Conservation (phyloP, 2,113 vertebrate species). For the Neopipo cinnamomea region DNA sequence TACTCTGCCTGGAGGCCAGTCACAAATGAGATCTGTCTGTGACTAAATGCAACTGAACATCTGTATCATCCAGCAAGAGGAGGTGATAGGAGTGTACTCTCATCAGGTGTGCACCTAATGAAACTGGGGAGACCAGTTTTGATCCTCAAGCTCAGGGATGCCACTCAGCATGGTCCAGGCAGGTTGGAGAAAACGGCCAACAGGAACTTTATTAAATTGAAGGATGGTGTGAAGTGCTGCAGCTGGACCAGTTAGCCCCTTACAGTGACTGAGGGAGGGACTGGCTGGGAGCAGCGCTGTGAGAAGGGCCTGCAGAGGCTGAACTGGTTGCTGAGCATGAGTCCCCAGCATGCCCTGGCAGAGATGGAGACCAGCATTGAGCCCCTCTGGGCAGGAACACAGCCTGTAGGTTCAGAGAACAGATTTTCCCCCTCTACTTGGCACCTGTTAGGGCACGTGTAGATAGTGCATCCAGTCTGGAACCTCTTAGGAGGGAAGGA, state of each 20-base stretch:
- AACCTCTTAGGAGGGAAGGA: neutral
- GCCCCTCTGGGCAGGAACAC: neutral
- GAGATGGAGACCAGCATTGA: neutral
- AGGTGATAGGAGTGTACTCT: neutral
- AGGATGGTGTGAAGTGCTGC: neutral
- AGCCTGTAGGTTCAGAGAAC: rapidly evolving
- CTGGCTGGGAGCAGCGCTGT: neutral
- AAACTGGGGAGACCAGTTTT: neutral
- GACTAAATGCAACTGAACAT: neutral
- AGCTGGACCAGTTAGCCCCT: neutral
- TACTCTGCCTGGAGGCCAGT: neutral
- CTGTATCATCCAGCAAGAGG: neutral
- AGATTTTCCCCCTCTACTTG: neutral
- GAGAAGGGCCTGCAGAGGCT: neutral
- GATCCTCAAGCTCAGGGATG: neutral
- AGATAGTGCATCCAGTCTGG: neutral
- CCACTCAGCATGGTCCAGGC: neutral
- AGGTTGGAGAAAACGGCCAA: neutral
- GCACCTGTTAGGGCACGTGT: rapidly evolving
- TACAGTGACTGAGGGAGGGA: neutral
- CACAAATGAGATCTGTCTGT: neutral
- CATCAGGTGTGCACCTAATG: neutral
- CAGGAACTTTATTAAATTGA: neutral
- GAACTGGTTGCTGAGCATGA: neutral
- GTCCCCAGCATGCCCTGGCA: neutral